phyloP scores from a whole-genome alignment of 2,113 vertebrate genomes.

The Hystrix cristata region DNA sequence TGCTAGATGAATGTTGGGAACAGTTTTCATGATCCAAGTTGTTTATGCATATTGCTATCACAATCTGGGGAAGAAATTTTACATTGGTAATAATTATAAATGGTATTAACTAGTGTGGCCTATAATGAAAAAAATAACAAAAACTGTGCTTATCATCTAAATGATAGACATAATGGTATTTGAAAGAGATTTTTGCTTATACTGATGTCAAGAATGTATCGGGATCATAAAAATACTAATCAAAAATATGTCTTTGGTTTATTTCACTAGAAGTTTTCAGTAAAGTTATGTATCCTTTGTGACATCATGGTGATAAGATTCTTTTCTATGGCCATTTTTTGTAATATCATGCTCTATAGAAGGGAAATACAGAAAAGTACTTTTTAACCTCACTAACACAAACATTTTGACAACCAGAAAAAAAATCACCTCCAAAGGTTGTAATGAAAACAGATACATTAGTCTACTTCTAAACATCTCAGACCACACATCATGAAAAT shows the following conservation, averaged over 20 bases:
- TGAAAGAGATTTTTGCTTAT: conserved; percentile 1
- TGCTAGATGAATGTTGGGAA: not conserved
- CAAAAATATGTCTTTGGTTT: not conserved
- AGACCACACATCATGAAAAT: not conserved
- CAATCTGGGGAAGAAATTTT: not conserved
- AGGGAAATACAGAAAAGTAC: conserved; percentile 9
- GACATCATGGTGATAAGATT: not conserved
- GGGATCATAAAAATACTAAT: not conserved
- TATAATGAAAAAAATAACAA: not conserved
- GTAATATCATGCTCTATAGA: not conserved
- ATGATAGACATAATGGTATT: not conserved
- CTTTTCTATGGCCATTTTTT: not conserved
- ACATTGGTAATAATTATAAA: conserved; percentile 21
- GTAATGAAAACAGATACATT: not conserved
- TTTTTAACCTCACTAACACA: not conserved
- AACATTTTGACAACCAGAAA: not conserved
- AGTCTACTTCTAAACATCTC: not conserved
- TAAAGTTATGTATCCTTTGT: not conserved
- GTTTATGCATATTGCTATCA: not conserved
- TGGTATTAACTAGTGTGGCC: not conserved
- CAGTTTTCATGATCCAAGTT: not conserved
- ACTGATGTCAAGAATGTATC: not conserved
- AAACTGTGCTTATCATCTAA: not conserved
- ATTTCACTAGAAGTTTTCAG: not conserved
- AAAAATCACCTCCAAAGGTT: not conserved